Percentiles rank a stretch among this genome's conserved stretches.
phyloP scores from a whole-genome alignment of 2,113 vertebrate genomes.

The Microcebus lehilahytsara region DNA sequence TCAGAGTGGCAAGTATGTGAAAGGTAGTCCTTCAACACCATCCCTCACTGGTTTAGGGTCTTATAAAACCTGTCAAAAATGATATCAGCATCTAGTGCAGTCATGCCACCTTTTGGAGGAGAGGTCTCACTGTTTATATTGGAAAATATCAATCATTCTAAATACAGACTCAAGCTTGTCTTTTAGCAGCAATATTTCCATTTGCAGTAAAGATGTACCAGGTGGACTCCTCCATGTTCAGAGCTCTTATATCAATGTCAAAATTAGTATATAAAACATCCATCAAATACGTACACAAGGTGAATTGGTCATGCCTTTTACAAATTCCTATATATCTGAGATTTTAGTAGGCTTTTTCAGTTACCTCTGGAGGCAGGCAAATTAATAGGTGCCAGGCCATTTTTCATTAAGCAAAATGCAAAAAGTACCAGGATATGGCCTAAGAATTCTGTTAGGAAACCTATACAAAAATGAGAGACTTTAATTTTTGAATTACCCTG shows the following conservation, averaged over 20 bases:
- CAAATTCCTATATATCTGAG: conserved; percentile 64
- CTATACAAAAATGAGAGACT: not conserved
- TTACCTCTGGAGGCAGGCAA: conserved; percentile 39
- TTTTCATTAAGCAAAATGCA: not conserved
- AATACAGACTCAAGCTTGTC: conserved; percentile 70
- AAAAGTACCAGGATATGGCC: not conserved
- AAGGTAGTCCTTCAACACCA: not conserved
- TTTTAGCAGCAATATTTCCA: conserved; percentile 72
- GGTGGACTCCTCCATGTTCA: conserved; percentile 52
- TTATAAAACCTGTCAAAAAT: conserved; percentile 67
- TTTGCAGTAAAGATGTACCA: conserved; percentile 50
- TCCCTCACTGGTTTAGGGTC: conserved; percentile 53
- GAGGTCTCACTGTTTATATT: conserved; percentile 46
- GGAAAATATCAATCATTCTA: conserved; percentile 68
- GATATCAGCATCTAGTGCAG: not conserved
- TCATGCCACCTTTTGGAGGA: conserved; percentile 50
- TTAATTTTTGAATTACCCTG: not conserved
- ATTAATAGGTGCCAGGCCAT: conserved; percentile 40
- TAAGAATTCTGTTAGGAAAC: not conserved
- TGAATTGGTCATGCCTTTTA: conserved; percentile 70
- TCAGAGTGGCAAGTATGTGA: conserved; percentile 39
- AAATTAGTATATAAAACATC: conserved; percentile 77
- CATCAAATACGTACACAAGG: conserved; percentile 76
- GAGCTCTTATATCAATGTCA: conserved; percentile 81
- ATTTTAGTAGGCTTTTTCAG: conserved; percentile 65